Conservation (phyloP, 2,888 invertebrate genomes). For the Agrotis ipsilon region DNA sequence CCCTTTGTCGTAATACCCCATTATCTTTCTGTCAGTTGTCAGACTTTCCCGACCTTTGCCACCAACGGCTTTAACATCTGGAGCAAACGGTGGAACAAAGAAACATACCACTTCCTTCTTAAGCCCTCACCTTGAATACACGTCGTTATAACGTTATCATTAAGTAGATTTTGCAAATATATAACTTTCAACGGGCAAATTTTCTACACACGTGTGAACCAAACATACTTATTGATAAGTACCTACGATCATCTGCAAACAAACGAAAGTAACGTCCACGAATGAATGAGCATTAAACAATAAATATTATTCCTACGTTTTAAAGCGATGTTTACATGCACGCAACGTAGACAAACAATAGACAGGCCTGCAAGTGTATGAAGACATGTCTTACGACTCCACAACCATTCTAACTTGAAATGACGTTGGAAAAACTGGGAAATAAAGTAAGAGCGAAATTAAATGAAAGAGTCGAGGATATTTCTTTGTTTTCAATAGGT, state of each 20-base stretch:
- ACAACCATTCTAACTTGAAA: conserved; percentile 9
- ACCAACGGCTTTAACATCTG: conserved; percentile 50
- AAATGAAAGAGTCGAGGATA: neutral
- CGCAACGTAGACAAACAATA: conserved; percentile 47
- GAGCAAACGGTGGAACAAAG: conserved; percentile 35
- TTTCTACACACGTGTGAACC: conserved; percentile 32
- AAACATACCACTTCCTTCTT: conserved; percentile 31
- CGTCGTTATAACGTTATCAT: conserved; percentile 4
- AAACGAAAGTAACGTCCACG: conserved; percentile 40
- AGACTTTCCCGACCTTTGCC: conserved; percentile 12
- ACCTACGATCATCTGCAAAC: conserved; percentile 25
- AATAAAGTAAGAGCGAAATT: neutral
- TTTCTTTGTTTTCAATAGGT: neutral
- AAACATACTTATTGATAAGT: conserved; percentile 4
- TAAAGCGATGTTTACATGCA: conserved; percentile 48
- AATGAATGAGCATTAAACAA: conserved; percentile 45
- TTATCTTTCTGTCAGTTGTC: conserved; percentile 16
- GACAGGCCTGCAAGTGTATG: conserved; percentile 22
- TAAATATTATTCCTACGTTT: conserved; percentile 48
- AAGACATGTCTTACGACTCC: conserved; percentile 34
- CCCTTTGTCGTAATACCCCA: neutral
- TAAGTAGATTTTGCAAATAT: conserved; percentile 25
- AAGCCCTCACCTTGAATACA: conserved; percentile 11
- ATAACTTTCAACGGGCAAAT: conserved; percentile 20
- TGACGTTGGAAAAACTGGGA: neutral